Conservation (phyloP, 1,140 invertebrate species). For the Rhizoglyphus robini region DNA sequence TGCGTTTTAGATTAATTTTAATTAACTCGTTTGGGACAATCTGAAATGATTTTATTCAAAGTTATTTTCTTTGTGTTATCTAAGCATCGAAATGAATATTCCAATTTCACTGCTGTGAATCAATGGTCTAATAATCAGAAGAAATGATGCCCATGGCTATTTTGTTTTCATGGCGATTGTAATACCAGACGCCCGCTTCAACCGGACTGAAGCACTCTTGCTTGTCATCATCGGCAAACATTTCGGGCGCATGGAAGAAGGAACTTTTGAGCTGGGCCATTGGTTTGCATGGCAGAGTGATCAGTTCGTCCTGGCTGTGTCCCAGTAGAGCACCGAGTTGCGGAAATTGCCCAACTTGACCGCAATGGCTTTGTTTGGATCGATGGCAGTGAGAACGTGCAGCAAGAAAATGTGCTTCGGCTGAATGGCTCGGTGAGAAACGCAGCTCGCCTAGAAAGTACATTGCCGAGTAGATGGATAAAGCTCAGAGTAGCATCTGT, state of each 20-base stretch:
- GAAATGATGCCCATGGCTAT: too few relatives aligned
- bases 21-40: too few relatives aligned
- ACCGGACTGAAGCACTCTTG: background rate
- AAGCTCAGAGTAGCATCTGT: background rate
- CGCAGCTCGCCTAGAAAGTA: constrained; percentile 3
- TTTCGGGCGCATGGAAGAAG: constrained; percentile 6
- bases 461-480: background rate
- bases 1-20: too few relatives aligned
- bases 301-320: background rate
- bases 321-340: background rate
- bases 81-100: too few relatives aligned
- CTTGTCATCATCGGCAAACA: background rate
- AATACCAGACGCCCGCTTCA: background rate
- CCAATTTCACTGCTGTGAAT: too few relatives aligned
- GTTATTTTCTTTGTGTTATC: too few relatives aligned
- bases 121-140: too few relatives aligned
- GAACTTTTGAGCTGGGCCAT: background rate
- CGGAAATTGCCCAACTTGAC: constrained; percentile 6
- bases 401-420: constrained; percentile 10
- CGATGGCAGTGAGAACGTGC: too few relatives aligned
- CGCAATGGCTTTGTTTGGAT: background rate
- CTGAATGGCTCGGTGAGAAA: background rate
- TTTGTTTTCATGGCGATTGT: too few relatives aligned
- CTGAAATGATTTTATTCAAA: too few relatives aligned
- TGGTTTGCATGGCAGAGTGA: background rate